Percentiles rank a stretch among this genome's conserved stretches.
phyloP scores from a whole-genome alignment of 2,888 invertebrate species.

The Hyalella azteca region DNA sequence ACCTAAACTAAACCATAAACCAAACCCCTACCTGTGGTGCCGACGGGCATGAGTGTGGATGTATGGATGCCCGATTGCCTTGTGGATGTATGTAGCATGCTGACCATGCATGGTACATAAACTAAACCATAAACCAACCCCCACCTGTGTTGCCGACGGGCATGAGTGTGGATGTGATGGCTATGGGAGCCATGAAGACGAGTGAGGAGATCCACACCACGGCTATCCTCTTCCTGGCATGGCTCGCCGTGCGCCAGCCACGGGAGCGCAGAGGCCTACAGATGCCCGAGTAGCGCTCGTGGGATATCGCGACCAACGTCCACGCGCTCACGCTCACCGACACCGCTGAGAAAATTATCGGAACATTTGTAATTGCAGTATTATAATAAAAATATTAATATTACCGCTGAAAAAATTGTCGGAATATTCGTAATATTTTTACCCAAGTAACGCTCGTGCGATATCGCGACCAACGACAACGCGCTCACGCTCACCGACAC shows the following conservation, averaged over 20 bases:
- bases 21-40: background rate
- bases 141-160: conserved; percentile 64
- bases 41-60: too few species aligned
- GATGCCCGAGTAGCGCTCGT: conserved; percentile 82
- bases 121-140: too few species aligned
- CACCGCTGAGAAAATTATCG: conserved; percentile 73
- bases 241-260: conserved; percentile 76
- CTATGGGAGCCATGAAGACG: conserved; percentile 72
- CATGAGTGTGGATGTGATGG: conserved; percentile 68
- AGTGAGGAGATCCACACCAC: conserved; percentile 73
- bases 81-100: too few species aligned
- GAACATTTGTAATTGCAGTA: too few species aligned
- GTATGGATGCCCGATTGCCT: too few species aligned
- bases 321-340: conserved; percentile 78
- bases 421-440: too few species aligned
- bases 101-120: too few species aligned
- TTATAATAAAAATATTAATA: too few species aligned
- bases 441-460: background rate
- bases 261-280: conserved; percentile 76
- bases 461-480: background rate
- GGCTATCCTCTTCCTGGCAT: conserved; percentile 74
- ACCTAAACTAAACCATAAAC: too few species aligned
- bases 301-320: conserved; percentile 78
- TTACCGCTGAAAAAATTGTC: too few species aligned
- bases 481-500: background rate